These are phyloP conservation scores for Sycophila sp. DNA, from an alignment of 1,140 invertebrate genomes.

Conservation along the genomic window DNA sequence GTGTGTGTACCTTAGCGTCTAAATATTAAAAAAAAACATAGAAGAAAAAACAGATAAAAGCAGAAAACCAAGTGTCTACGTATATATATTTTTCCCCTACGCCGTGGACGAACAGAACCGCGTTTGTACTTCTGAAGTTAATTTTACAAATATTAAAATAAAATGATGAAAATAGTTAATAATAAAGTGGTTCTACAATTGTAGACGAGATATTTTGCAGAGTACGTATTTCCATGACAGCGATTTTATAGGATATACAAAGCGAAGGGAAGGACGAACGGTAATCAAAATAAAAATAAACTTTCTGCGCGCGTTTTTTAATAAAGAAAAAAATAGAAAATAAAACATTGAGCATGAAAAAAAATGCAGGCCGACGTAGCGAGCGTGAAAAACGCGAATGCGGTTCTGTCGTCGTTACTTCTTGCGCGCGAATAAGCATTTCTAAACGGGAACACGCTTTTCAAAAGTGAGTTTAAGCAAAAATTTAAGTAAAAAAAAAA, in stretches of 20 bases:
- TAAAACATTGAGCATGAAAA: too few species aligned
- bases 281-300: constrained; percentile 21
- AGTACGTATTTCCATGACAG: constrained; percentile 37
- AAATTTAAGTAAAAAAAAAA: too few species aligned
- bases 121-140: constrained; percentile 24
- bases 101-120: constrained; percentile 29
- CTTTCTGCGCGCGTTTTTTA: constrained; percentile 14
- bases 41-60: constrained; percentile 13
- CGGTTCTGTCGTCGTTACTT: constrained; percentile 31
- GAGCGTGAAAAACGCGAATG: background rate
- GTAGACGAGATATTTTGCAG: constrained; percentile 31
- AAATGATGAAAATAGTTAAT: background rate
- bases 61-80: constrained; percentile 21
- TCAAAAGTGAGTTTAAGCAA: constrained; percentile 24
- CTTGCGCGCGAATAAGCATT: constrained; percentile 28
- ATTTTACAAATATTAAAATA: constrained; percentile 18
- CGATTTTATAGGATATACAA: constrained; percentile 35
- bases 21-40: constrained; percentile 20
- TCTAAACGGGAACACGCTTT: constrained; percentile 37
- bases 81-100: constrained; percentile 33
- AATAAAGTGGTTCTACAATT: constrained; percentile 11
- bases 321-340: background rate
- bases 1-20: constrained; percentile 21
- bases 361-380: background rate
- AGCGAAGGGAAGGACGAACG: background rate